These are phyloP conservation scores for Fragum fragum DNA, from an alignment of 2,888 invertebrate genomes.

Conservation along the genomic window DNA sequence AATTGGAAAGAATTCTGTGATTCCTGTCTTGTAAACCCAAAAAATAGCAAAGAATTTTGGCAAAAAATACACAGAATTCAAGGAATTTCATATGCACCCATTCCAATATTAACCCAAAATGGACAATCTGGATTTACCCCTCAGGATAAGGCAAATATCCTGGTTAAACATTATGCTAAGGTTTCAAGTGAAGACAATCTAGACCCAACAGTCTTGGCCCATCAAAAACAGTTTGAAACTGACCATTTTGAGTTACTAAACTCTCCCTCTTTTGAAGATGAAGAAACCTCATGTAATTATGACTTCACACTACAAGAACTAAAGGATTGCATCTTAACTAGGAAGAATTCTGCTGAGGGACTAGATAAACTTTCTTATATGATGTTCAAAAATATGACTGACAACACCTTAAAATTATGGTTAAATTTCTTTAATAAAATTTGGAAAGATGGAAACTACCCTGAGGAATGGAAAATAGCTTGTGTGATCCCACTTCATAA, in stretches of 20 bases:
- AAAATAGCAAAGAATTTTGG: conserved; percentile 22
- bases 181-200: conserved; percentile 24
- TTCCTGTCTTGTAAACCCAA: neutral
- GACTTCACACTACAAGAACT: conserved; percentile 24
- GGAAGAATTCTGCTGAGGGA: conserved; percentile 19
- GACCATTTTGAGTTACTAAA: conserved; percentile 1
- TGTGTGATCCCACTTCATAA: conserved; percentile 34
- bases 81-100: neutral
- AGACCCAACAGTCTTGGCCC: conserved; percentile 5
- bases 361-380: conserved; percentile 15
- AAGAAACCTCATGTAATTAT: conserved; percentile 1
- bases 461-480: conserved; percentile 27
- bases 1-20: conserved; percentile 32
- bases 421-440: conserved; percentile 4
- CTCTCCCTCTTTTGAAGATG: neutral
- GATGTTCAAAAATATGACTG: conserved; percentile 19
- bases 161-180: conserved; percentile 22
- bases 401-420: neutral
- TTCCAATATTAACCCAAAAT: neutral
- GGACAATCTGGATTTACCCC: neutral
- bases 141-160: conserved; percentile 25
- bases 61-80: conserved; percentile 31
- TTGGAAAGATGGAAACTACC: conserved; percentile 13
- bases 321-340: conserved; percentile 10
- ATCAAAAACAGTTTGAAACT: conserved; percentile 18